Percentiles rank a stretch among this genome's conserved stretches.
These are phyloP conservation scores for Graphium colonna DNA, from an alignment of 2,888 invertebrate species.

Conservation along the genomic window DNA sequence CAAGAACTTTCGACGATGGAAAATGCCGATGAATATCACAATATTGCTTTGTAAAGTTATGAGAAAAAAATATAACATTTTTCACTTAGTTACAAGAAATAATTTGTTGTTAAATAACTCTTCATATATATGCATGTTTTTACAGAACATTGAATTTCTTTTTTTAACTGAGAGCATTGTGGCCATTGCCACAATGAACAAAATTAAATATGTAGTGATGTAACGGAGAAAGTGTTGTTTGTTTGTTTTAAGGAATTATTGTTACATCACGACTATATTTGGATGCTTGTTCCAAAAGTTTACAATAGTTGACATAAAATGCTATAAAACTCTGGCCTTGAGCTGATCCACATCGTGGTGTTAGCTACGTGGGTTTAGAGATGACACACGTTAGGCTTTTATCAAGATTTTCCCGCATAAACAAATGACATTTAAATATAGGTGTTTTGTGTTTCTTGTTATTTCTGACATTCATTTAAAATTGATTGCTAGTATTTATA, in stretches of 20 bases:
- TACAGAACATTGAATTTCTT: no score
- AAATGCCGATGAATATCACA: constrained; percentile 1
- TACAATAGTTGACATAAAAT: constrained; percentile 1
- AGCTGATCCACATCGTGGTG: background rate
- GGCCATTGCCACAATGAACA: no score
- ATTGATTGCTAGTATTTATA: no score
- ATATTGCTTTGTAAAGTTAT: background rate
- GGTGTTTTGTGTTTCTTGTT: no score
- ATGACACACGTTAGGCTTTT: background rate
- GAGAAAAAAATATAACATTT: background rate
- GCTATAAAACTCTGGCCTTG: constrained; percentile 16
- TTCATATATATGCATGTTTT: no score
- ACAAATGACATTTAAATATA: no score
- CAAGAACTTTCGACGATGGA: constrained; percentile 12
- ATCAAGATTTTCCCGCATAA: background rate
- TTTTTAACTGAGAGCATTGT: no score
- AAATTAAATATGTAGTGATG: no score
- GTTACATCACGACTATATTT: background rate
- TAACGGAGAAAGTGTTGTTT: no score
- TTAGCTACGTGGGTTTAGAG: background rate
- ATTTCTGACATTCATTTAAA: no score
- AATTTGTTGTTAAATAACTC: background rate
- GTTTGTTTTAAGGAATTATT: no score
- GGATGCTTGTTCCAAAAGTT: background rate
- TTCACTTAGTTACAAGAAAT: background rate